Conservation (phyloP, 2,113 vertebrate genomes). For the Solea senegalensis region DNA sequence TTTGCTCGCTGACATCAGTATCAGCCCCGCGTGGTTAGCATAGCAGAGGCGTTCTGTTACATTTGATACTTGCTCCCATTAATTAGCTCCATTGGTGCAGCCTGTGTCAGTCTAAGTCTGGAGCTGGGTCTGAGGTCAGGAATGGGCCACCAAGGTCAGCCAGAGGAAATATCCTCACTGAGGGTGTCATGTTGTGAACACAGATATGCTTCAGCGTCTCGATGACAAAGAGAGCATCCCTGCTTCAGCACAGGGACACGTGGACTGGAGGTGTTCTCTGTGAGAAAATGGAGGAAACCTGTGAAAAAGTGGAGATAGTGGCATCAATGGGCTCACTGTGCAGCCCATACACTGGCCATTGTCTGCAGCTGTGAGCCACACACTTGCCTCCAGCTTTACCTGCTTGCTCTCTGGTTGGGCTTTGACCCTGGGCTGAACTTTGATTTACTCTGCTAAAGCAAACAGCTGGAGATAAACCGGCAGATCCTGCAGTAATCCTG, state of each 20-base stretch:
- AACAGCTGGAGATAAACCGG: slow-evolving; percentile 66
- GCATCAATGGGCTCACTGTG: slow-evolving; percentile 55
- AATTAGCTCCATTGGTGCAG: slow-evolving; percentile 66
- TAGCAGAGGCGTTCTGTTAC: slow-evolving; percentile 77
- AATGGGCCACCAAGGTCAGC: slow-evolving; percentile 64
- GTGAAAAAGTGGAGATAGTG: slow-evolving; percentile 29
- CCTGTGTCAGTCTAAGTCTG: slow-evolving; percentile 44
- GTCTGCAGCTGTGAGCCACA: slow-evolving; percentile 44
- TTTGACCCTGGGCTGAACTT: slow-evolving; percentile 78
- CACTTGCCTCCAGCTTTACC: slow-evolving; percentile 43
- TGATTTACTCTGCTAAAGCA: slow-evolving; percentile 66
- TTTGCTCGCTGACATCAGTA: slow-evolving; percentile 57
- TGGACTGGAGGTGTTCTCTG: background rate
- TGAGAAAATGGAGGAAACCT: background rate
- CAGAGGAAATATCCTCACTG: slow-evolving; percentile 34
- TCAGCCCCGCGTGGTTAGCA: slow-evolving; percentile 57
- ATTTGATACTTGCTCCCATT: slow-evolving; percentile 75
- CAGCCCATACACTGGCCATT: slow-evolving; percentile 56
- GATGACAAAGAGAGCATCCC: background rate
- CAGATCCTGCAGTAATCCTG: slow-evolving; percentile 51
- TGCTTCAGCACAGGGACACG: background rate
- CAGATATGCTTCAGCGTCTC: background rate
- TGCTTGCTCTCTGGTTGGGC: slow-evolving; percentile 37
- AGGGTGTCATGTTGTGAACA: background rate
- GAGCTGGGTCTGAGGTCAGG: slow-evolving; percentile 49